phyloP scores from a whole-genome alignment of 2,888 invertebrate species.

The Dendrolimus houi region DNA sequence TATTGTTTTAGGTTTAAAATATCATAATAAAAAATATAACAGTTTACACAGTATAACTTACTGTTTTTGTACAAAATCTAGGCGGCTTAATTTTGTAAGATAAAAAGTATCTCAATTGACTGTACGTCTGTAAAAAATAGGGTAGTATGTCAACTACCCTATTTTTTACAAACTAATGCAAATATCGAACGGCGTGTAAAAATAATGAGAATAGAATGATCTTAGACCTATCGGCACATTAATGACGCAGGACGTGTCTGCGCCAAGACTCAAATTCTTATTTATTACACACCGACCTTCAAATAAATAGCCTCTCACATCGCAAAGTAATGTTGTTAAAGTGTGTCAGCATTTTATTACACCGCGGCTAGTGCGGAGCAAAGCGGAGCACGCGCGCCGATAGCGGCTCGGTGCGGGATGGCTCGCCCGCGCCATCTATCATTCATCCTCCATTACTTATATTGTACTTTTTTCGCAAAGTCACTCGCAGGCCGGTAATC shows the following conservation, averaged over 20 bases:
- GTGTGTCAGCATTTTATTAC: conserved; percentile 71
- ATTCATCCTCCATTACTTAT: conserved; percentile 77
- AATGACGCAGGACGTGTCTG: conserved; percentile 60
- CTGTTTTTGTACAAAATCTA: too few species aligned
- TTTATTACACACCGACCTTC: conserved; percentile 64
- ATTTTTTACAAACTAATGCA: too few species aligned
- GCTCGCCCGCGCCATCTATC: conserved; percentile 64
- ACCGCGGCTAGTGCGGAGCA: conserved; percentile 27
- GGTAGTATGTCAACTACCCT: too few species aligned
- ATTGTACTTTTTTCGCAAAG: conserved; percentile 75
- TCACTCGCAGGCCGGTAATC: conserved; percentile 75
- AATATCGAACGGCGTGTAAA: too few species aligned
- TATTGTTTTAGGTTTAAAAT: too few species aligned
- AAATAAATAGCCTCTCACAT: conserved; percentile 70
- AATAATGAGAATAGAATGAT: conserved; percentile 49
- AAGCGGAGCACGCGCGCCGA: conserved; percentile 29
- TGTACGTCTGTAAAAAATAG: too few species aligned
- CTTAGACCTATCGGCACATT: conserved; percentile 52
- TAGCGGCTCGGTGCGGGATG: conserved; percentile 27
- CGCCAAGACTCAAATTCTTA: conserved; percentile 63
- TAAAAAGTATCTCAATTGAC: too few species aligned
- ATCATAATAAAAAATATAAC: too few species aligned
- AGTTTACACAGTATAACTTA: too few species aligned
- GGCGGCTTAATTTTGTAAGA: too few species aligned
- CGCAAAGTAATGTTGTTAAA: conserved; percentile 73